phyloP scores from a whole-genome alignment of 2,797 vertebrate species.

The Aeoliscus strigatus region DNA sequence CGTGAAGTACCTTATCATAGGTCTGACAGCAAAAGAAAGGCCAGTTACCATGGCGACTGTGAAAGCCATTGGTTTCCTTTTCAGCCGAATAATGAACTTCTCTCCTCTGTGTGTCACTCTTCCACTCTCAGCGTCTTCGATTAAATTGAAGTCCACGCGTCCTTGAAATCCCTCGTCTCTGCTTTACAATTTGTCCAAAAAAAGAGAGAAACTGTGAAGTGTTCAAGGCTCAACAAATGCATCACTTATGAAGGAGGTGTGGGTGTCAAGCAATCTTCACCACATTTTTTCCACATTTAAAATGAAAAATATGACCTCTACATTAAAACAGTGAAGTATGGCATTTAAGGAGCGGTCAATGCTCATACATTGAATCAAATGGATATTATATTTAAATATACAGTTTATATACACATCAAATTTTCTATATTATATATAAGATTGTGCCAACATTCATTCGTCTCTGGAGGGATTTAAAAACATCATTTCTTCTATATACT shows the following conservation, averaged over 20 bases:
- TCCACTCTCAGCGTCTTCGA: constrained; percentile 76
- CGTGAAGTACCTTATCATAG: constrained; percentile 82
- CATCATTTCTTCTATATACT: no score
- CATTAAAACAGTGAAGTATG: no score
- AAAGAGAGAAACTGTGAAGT: constrained; percentile 56
- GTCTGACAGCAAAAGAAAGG: constrained; percentile 76
- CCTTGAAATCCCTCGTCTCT: constrained; percentile 77
- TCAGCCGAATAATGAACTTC: constrained; percentile 84
- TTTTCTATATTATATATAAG: no score
- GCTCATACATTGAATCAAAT: no score
- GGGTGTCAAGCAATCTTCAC: constrained; percentile 35
- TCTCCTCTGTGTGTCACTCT: constrained; percentile 80
- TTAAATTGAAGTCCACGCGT: constrained; percentile 75
- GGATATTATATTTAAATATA: no score
- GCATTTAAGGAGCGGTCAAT: no score
- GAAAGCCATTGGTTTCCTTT: constrained; percentile 85
- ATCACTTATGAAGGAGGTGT: constrained; percentile 39
- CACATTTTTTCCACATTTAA: no score
- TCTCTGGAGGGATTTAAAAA: no score
- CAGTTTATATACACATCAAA: no score
- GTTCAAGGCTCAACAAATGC: constrained; percentile 60
- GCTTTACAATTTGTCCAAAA: constrained; percentile 73
- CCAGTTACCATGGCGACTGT: constrained; percentile 76
- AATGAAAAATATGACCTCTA: no score
- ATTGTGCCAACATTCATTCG: no score